Percentiles rank a stretch among this genome's conserved stretches.
Evolutionary conservation across 1,140 invertebrate genomes (phyloP).

Genomic region (Cepaea nemoralis): DNA sequence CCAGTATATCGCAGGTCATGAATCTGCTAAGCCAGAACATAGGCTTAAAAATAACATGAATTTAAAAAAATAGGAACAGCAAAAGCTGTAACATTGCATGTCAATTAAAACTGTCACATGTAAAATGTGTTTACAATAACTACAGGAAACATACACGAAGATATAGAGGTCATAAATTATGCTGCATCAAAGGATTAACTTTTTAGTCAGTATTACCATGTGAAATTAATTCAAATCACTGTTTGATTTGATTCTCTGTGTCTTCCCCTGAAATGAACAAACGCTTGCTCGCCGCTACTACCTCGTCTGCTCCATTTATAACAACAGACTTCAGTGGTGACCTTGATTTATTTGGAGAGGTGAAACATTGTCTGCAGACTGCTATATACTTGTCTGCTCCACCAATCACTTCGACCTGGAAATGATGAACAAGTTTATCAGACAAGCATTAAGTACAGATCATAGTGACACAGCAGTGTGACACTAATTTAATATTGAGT

Average conservation of each 20-base stretch:
- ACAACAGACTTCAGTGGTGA: constrained; percentile 41
- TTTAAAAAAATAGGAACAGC: too few relatives aligned
- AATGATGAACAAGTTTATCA: too few relatives aligned
- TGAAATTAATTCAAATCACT: neutral
- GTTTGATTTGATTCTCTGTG: neutral
- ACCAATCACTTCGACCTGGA: constrained; percentile 78
- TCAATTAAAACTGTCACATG: too few relatives aligned
- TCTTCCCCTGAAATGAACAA: constrained; percentile 3
- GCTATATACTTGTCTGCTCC: constrained; percentile 78
- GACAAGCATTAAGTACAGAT: constrained; percentile 37
- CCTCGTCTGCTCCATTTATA: constrained; percentile 14
- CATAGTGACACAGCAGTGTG: too few relatives aligned
- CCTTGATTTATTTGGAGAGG: constrained; percentile 54
- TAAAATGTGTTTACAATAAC: too few relatives aligned
- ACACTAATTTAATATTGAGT: too few relatives aligned
- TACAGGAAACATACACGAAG: too few relatives aligned
- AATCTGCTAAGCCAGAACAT: too few relatives aligned
- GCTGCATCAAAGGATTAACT: neutral
- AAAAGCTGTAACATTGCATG: too few relatives aligned
- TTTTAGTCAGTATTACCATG: neutral
- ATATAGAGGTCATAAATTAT: too few relatives aligned
- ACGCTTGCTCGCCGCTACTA: neutral
- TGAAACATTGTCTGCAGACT: constrained; percentile 76
- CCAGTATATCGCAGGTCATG: too few relatives aligned
- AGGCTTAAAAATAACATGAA: too few relatives aligned